Evolutionary conservation across 2,888 invertebrate genomes (phyloP).

Genomic region (Uloborus plumipes): DNA sequence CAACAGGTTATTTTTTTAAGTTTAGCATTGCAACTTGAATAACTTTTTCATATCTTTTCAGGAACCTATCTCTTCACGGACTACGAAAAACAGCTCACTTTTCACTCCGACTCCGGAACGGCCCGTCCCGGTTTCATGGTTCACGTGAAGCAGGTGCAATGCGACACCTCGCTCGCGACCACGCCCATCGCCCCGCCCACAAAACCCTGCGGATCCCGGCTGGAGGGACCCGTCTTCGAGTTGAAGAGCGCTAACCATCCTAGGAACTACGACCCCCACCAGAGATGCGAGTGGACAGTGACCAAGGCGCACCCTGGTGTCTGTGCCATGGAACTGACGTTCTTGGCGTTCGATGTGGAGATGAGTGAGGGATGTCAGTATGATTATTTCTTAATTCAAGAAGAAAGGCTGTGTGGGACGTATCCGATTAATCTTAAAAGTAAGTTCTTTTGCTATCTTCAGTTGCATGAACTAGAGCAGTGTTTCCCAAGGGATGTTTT

Average conservation of each 20-base stretch:
- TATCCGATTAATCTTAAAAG: slow-evolving; percentile 62
- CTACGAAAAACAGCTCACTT: slow-evolving; percentile 57
- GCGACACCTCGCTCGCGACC: slow-evolving; percentile 18
- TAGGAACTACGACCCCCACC: slow-evolving; percentile 65
- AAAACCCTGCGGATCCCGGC: slow-evolving; percentile 62
- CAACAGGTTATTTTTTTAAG: too few relatives aligned
- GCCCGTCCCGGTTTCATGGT: slow-evolving; percentile 64
- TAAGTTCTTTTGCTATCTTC: slow-evolving; percentile 18
- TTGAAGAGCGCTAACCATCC: slow-evolving; percentile 67
- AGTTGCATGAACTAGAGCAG: too few relatives aligned
- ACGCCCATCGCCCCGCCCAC: slow-evolving; percentile 22
- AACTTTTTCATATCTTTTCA: neutral
- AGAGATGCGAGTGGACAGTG: slow-evolving; percentile 66
- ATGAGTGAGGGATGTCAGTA: slow-evolving; percentile 66
- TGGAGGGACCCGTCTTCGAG: slow-evolving; percentile 60
- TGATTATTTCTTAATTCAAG: slow-evolving; percentile 67
- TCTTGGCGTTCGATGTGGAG: slow-evolving; percentile 67
- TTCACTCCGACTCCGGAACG: slow-evolving; percentile 64
- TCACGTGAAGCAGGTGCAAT: slow-evolving; percentile 51
- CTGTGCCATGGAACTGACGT: slow-evolving; percentile 67
- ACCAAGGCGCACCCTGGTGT: slow-evolving; percentile 59
- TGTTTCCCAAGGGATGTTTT: too few relatives aligned
- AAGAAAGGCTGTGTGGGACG: slow-evolving; percentile 66
- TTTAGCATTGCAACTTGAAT: too few relatives aligned
- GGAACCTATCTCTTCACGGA: slow-evolving; percentile 65